Evolutionary conservation across 2,113 vertebrate species (phyloP).

Genomic region (Lucifuga dentata): DNA sequence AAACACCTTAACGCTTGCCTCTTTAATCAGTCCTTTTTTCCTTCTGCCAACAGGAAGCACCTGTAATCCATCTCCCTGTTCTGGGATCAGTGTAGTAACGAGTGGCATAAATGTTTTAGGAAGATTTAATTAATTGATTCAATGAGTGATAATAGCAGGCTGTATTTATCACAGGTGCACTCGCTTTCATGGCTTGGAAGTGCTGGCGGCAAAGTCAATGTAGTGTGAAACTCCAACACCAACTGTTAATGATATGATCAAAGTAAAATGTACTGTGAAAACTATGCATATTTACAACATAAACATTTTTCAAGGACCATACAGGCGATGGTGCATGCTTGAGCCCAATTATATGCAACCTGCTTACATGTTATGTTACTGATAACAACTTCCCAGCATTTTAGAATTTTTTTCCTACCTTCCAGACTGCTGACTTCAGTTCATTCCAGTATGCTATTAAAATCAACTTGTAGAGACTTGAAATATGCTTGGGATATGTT

Average conservation of each 20-base stretch:
- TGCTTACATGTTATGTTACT: too few relatives aligned
- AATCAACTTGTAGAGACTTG: too few relatives aligned
- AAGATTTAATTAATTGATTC: constrained; percentile 80
- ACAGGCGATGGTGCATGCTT: too few relatives aligned
- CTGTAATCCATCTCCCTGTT: constrained; percentile 74
- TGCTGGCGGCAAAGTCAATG: constrained; percentile 65
- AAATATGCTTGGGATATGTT: too few relatives aligned
- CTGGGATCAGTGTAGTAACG: constrained; percentile 58
- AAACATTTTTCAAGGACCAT: too few relatives aligned
- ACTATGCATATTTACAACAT: too few relatives aligned
- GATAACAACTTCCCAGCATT: too few relatives aligned
- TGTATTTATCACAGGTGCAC: constrained; percentile 71
- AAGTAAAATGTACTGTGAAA: background rate
- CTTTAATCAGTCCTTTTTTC: constrained; percentile 61
- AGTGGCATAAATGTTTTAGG: constrained; percentile 73
- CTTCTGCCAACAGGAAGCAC: constrained; percentile 73
- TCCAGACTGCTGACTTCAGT: too few relatives aligned
- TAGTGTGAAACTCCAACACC: constrained; percentile 11
- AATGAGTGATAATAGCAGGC: constrained; percentile 67
- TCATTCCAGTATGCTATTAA: too few relatives aligned
- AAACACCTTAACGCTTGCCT: constrained; percentile 48
- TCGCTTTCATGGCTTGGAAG: constrained; percentile 55
- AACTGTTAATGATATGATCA: background rate
- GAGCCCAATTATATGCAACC: too few relatives aligned
- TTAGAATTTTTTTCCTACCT: too few relatives aligned